Evolutionary conservation across 64 coral and sea anemone species (phyloP).

Genomic region (Catalaphyllia jardinei): DNA sequence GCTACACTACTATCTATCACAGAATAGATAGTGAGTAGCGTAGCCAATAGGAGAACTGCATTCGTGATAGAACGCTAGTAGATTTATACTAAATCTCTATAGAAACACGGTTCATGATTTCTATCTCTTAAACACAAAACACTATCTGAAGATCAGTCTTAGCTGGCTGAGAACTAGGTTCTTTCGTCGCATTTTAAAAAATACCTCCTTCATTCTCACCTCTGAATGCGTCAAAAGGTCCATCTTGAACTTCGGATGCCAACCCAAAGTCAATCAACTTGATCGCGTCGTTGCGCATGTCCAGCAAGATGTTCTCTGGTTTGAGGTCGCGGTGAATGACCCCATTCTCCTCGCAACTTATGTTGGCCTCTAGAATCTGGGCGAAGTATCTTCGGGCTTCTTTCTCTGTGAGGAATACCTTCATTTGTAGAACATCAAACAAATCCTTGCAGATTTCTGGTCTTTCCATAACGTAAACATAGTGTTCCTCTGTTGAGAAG

Average conservation of each 20-base stretch:
- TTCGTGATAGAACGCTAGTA: no score
- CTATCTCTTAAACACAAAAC: no score
- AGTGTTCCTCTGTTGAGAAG: slow-evolving; percentile 10
- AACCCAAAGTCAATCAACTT: slow-evolving; percentile 45
- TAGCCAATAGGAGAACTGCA: no score
- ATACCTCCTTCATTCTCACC: background rate
- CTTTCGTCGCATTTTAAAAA: no score
- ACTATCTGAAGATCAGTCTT: background rate
- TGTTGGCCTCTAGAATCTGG: slow-evolving; percentile 23
- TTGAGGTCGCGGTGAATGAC: slow-evolving; percentile 29
- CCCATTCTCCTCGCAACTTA: slow-evolving; percentile 22
- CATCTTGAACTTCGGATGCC: slow-evolving; percentile 24
- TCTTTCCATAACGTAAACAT: slow-evolving; percentile 35
- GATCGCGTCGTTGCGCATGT: slow-evolving; percentile 15
- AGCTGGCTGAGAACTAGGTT: background rate
- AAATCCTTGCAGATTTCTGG: slow-evolving; percentile 29
- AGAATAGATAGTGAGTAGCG: no score
- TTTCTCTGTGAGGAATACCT: background rate
- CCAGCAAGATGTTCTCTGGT: slow-evolving; percentile 29
- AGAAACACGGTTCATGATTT: no score
- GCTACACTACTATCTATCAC: no score
- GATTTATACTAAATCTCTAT: no score
- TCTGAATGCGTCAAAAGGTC: background rate
- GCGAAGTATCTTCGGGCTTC: slow-evolving; percentile 21
- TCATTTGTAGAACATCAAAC: slow-evolving; percentile 22